These are phyloP conservation scores for Rhegmatorhina hoffmannsi DNA, from an alignment of 2,113 vertebrate genomes.

Conservation along the genomic window DNA sequence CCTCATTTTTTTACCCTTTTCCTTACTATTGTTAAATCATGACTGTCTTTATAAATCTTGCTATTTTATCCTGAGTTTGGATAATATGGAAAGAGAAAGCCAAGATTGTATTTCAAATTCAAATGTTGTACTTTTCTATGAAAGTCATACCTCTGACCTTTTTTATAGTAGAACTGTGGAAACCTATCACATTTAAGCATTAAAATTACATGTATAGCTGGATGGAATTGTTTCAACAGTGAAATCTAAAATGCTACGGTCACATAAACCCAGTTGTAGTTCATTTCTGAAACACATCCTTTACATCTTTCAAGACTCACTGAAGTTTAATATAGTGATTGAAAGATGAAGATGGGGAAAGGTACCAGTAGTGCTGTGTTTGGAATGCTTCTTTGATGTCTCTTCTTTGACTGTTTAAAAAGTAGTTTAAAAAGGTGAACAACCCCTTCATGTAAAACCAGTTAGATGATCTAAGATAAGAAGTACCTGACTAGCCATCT, in stretches of 20 bases:
- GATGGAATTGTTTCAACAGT: not conserved
- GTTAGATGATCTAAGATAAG: not conserved
- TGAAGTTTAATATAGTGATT: not conserved
- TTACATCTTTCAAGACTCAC: not conserved
- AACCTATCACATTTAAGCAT: not conserved
- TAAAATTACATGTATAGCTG: not conserved
- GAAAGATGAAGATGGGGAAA: not conserved
- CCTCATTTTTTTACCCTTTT: not conserved
- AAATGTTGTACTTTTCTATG: not conserved
- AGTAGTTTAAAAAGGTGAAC: not conserved
- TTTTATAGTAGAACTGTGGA: not conserved
- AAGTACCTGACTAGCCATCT: not conserved
- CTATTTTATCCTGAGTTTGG: not conserved
- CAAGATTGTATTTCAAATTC: not conserved
- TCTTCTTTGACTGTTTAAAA: not conserved
- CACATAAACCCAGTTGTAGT: not conserved
- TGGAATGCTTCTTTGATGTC: not conserved
- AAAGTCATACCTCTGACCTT: not conserved
- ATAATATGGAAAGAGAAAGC: not conserved
- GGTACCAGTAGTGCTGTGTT: not conserved
- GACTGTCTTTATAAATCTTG: not conserved
- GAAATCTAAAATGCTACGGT: not conserved
- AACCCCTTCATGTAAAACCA: not conserved
- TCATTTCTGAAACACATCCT: not conserved
- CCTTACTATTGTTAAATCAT: not conserved